These are phyloP conservation scores for Camponotus vicinus DNA, from an alignment of 1,140 invertebrate genomes.

Conservation along the genomic window DNA sequence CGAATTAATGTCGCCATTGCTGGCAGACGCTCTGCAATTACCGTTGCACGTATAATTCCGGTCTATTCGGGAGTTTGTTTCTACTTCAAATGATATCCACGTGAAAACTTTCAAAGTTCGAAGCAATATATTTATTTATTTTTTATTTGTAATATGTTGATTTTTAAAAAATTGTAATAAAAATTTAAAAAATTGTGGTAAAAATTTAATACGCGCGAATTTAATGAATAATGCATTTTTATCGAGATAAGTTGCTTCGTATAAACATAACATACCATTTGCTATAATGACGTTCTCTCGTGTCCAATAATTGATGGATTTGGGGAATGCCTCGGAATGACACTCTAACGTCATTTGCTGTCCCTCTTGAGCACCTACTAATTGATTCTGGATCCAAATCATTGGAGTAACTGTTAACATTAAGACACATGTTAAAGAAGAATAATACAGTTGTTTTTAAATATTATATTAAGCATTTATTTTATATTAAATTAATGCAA, in stretches of 20 bases:
- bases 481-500: neutral
- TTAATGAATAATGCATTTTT: neutral
- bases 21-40: slow-evolving; percentile 31
- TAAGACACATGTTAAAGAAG: slow-evolving; percentile 4
- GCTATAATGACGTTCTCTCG: slow-evolving; percentile 92
- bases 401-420: slow-evolving; percentile 91
- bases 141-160: neutral
- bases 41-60: neutral
- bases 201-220: too few relatives aligned
- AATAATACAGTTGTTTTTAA: neutral
- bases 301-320: slow-evolving; percentile 95
- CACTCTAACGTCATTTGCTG: slow-evolving; percentile 93
- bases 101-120: neutral
- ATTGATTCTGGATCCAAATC: slow-evolving; percentile 94
- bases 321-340: slow-evolving; percentile 94
- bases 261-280: slow-evolving; percentile 87
- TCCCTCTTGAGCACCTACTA: slow-evolving; percentile 92
- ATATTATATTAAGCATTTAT: neutral
- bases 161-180: neutral
- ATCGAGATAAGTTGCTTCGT: neutral
- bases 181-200: too few relatives aligned
- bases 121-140: neutral
- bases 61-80: neutral
- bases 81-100: neutral
- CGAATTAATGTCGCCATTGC: slow-evolving; percentile 26